Base-by-base conservation (phyloP, 2,888 invertebrate genomes). In the Noctua janthina region DNA sequence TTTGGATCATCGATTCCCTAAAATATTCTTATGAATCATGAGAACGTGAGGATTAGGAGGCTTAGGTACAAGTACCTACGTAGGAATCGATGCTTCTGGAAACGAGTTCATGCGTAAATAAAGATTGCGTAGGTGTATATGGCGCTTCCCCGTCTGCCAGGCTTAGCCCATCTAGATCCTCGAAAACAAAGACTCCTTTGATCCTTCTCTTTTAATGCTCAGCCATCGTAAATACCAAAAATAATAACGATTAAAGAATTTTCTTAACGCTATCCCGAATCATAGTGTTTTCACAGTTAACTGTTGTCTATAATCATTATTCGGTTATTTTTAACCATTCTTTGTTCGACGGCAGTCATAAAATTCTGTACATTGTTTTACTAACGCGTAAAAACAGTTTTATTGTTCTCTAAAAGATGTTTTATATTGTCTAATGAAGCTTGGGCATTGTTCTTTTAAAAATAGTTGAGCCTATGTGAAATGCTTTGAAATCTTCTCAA, bases 381-480 rank as follows among this genome's bases (percentile, higher is more conserved):
- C 89, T 91, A 92, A 91, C 89, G 90, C 90, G 93, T 94, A 93
- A 93, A 93, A 94, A 91, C 91, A 87, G 93, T 93, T 93, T 96
- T 95, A 96, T 95, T 95, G 95, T 95, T 93, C 93, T 93, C 93
- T 94, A 95, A 95, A 95, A 94, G 94, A 92, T 94, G 94, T 94
- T 95, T 90, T 94, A 93, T 93, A 93, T 90, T 91, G 92, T 93
- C 90, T 92, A 93, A 93, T 91, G 93, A 91, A 91, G 90, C 87
- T 83, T 89, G 89, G 87, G 91, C 92, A 93, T 92, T 91, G 92
- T 85, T 90, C 89, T 91, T 51, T 91, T 91, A 90, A 87, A 92
- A 93, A 93, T 92, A 92, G 90, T 85, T 81, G 83, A 78, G 81
- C 71, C 80, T 83, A 90, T 85, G 77, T 76, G 74, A 80, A 89